Evolutionary conservation across 2,797 vertebrate genomes (phyloP).

Genomic region (Glossophaga mutica): DNA sequence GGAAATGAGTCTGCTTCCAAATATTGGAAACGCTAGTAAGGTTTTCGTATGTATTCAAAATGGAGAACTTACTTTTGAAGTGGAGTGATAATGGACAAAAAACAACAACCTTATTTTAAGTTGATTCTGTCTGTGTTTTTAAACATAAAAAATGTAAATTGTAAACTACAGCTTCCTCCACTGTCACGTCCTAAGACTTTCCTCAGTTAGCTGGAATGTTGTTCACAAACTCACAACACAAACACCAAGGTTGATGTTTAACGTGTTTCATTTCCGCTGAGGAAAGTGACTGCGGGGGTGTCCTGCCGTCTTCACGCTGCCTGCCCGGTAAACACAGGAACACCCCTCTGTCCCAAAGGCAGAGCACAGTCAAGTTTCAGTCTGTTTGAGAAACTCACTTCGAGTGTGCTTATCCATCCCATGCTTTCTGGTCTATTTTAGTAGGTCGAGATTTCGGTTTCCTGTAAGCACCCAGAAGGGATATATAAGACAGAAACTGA

Average conservation of each 20-base stretch:
- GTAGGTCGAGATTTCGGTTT: neutral
- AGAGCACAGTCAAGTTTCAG: neutral
- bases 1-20: neutral
- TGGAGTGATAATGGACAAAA: neutral
- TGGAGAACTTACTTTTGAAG: neutral
- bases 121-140: neutral
- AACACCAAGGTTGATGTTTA: neutral
- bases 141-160: neutral
- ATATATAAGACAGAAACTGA: constrained; percentile 8
- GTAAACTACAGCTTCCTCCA: neutral
- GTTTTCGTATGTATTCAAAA: neutral
- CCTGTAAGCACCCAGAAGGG: neutral
- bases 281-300: neutral
- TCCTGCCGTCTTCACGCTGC: neutral
- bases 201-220: neutral
- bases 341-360: neutral
- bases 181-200: neutral
- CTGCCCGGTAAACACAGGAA: neutral
- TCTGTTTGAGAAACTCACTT: neutral
- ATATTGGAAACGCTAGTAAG: neutral
- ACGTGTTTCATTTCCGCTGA: neutral
- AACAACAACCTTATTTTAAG: neutral
- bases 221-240: neutral
- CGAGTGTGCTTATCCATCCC: neutral
- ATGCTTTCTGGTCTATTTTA: neutral